Evolutionary conservation across 2,888 invertebrate genomes (phyloP).

Genomic region (Stratiomys singularior): DNA sequence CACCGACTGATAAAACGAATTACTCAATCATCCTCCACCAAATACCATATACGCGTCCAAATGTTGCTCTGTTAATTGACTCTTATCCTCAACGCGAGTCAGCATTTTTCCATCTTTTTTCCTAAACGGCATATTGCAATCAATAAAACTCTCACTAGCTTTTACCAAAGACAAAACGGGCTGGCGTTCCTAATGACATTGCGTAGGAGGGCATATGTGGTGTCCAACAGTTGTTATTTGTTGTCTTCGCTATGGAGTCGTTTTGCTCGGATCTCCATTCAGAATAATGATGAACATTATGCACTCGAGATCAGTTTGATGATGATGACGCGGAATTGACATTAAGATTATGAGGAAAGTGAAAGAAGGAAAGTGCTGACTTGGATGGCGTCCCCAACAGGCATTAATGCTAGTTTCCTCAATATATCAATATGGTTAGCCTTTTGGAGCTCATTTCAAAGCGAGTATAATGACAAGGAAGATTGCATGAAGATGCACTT

Average conservation of each 20-base stretch:
- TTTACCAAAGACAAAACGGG: not conserved
- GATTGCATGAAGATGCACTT: constrained; percentile 35
- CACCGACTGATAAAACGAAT: constrained; percentile 33
- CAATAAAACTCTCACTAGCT: constrained; percentile 33
- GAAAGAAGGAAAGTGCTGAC: constrained; percentile 38
- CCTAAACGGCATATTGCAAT: not conserved
- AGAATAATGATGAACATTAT: constrained; percentile 2
- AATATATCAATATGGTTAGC: constrained; percentile 35
- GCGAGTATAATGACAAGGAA: not conserved
- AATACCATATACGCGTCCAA: not conserved
- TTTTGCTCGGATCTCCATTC: not conserved
- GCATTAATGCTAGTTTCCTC: constrained; percentile 37
- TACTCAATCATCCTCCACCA: constrained; percentile 30
- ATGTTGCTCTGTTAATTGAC: constrained; percentile 32
- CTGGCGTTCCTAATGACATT: constrained; percentile 4
- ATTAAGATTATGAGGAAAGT: constrained; percentile 27
- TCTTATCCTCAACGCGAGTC: constrained; percentile 24
- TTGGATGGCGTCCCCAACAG: constrained; percentile 4
- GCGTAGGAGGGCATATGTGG: constrained; percentile 19
- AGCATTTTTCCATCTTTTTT: constrained; percentile 10
- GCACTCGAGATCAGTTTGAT: constrained; percentile 15
- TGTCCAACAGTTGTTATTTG: no score
- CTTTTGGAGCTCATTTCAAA: constrained; percentile 8
- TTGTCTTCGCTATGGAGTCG: not conserved
- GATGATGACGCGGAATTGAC: constrained; percentile 4